These are phyloP conservation scores for Semicossyphus pulcher DNA, from an alignment of 2,113 vertebrate genomes.

Conservation along the genomic window DNA sequence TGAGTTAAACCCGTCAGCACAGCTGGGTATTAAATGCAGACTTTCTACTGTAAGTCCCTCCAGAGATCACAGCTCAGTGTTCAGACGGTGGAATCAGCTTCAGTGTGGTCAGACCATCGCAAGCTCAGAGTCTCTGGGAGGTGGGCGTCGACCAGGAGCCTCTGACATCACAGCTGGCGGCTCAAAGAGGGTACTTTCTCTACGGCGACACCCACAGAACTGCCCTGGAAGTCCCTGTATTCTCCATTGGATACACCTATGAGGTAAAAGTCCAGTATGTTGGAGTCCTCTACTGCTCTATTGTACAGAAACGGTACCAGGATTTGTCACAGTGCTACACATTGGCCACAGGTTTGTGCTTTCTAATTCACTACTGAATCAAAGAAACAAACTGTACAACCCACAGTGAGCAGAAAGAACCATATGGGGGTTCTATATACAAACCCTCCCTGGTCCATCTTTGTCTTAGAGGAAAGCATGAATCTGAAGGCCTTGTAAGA, in stretches of 20 bases:
- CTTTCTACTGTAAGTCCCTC: conserved; percentile 50
- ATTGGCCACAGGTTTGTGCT: too few relatives aligned
- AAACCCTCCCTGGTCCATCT: too few relatives aligned
- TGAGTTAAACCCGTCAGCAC: neutral
- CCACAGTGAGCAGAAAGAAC: too few relatives aligned
- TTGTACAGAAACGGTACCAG: neutral
- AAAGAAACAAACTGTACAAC: too few relatives aligned
- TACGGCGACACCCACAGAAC: conserved; percentile 28
- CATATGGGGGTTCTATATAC: too few relatives aligned
- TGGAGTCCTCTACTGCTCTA: neutral
- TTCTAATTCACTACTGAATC: too few relatives aligned
- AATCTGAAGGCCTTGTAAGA: too few relatives aligned
- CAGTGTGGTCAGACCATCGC: conserved; percentile 7
- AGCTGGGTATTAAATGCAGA: neutral
- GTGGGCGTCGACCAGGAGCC: conserved; percentile 55
- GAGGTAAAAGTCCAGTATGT: conserved; percentile 37
- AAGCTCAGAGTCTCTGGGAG: conserved; percentile 55
- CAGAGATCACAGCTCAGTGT: conserved; percentile 67
- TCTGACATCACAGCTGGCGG: conserved; percentile 59
- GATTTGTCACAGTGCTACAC: neutral
- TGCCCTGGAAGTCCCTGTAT: conserved; percentile 63
- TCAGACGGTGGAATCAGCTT: conserved; percentile 59
- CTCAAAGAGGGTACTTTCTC: conserved; percentile 62
- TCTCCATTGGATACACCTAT: conserved; percentile 64
- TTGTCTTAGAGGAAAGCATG: too few relatives aligned